Evolutionary conservation across 2,888 invertebrate species (phyloP).

Genomic region (Caradrina clavipalpis): DNA sequence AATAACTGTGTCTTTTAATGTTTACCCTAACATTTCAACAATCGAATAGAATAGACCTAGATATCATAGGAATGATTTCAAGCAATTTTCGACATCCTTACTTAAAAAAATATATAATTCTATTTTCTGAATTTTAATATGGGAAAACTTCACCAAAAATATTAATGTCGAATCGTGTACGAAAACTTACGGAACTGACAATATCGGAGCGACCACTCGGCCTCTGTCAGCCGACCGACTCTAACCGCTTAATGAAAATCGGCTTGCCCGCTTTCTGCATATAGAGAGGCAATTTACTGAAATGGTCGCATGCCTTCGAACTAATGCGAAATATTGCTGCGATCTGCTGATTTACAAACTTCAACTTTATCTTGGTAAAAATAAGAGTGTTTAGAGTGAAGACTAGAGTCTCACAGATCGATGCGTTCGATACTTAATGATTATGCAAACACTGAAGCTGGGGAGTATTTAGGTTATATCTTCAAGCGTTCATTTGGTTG

Average conservation of each 20-base stretch:
- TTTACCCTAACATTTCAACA: no score
- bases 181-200: constrained; percentile 53
- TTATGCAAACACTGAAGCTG: constrained; percentile 79
- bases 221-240: constrained; percentile 73
- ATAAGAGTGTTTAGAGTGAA: constrained; percentile 32
- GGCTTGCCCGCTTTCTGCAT: constrained; percentile 85
- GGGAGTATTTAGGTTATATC: constrained; percentile 75
- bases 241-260: constrained; percentile 86
- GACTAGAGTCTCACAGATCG: constrained; percentile 40
- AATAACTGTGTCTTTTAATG: no score
- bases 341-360: constrained; percentile 50
- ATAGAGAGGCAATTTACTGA: constrained; percentile 86
- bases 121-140: not conserved
- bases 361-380: constrained; percentile 44
- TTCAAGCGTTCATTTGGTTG: constrained; percentile 67
- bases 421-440: constrained; percentile 76
- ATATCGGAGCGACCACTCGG: constrained; percentile 69
- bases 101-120: not conserved
- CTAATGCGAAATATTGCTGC: constrained; percentile 81
- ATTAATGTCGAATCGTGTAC: constrained; percentile 18
- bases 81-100: no score
- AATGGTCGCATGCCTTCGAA: constrained; percentile 80
- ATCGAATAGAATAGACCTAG: no score
- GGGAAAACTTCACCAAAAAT: not conserved
- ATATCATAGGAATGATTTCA: no score